Conservation (phyloP, 2,888 invertebrate species). For the Pandemis cinnamomeana region DNA sequence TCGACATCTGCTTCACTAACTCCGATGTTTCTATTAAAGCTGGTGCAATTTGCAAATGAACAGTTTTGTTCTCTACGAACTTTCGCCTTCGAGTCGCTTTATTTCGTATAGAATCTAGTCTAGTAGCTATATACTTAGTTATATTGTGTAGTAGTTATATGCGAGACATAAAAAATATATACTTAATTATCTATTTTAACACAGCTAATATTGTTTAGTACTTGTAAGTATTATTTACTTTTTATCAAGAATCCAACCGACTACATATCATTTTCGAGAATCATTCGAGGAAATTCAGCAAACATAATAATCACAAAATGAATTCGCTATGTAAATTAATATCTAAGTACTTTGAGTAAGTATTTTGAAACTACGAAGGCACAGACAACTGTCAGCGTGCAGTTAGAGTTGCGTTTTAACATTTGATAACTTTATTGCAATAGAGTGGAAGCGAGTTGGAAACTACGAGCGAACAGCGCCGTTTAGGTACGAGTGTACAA, state of each 20-base stretch:
- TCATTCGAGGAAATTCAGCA: constrained; percentile 55
- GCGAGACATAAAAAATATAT: too few species aligned
- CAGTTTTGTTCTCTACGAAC: constrained; percentile 46
- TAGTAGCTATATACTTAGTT: background rate
- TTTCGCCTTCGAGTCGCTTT: constrained; percentile 17
- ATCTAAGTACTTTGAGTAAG: constrained; percentile 40
- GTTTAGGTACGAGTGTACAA: constrained; percentile 46
- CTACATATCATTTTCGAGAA: constrained; percentile 51
- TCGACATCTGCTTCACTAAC: constrained; percentile 55
- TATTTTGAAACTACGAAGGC: constrained; percentile 24
- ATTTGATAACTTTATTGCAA: constrained; percentile 45
- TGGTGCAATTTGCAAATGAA: constrained; percentile 57
- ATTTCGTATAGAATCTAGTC: background rate
- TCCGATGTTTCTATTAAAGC: constrained; percentile 65
- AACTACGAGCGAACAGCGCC: constrained; percentile 48
- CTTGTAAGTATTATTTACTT: background rate
- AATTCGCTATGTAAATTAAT: constrained; percentile 56
- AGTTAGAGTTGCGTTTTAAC: constrained; percentile 43
- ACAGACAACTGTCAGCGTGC: constrained; percentile 46
- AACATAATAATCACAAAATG: constrained; percentile 50
- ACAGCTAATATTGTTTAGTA: background rate
- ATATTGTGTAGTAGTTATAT: background rate
- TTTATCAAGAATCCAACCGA: background rate
- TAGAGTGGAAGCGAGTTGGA: constrained; percentile 45
- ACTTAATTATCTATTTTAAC: background rate